phyloP scores from a whole-genome alignment of 2,797 vertebrate genomes.

The Sebastes itinus region DNA sequence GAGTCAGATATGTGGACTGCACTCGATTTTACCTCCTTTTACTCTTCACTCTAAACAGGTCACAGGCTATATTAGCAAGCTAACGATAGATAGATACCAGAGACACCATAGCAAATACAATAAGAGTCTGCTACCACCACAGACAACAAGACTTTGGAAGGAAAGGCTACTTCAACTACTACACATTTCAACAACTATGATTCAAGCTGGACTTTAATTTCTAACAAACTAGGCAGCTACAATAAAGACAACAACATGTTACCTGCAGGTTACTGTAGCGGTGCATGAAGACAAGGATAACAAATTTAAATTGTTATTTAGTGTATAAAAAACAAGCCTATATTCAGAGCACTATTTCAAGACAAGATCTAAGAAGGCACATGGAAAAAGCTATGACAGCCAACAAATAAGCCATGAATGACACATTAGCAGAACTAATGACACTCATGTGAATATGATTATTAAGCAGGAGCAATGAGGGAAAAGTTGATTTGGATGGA shows the following conservation, averaged over 20 bases:
- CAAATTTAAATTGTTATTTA: neutral
- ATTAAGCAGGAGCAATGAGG: neutral
- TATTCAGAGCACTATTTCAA: neutral
- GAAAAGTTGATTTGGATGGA: neutral
- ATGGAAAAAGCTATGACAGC: neutral
- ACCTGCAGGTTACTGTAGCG: constrained; percentile 62
- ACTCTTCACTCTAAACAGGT: too few relatives aligned
- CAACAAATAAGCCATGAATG: too few relatives aligned
- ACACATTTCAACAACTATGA: neutral
- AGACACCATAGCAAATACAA: neutral
- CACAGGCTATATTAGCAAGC: too few relatives aligned
- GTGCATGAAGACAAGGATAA: constrained; percentile 15
- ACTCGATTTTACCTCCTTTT: too few relatives aligned
- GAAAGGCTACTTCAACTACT: neutral
- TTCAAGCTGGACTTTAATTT: neutral
- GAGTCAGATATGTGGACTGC: too few relatives aligned
- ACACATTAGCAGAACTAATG: neutral
- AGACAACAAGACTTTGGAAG: neutral
- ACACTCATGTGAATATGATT: neutral
- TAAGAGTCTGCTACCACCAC: neutral
- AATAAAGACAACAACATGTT: constrained; percentile 13
- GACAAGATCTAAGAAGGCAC: neutral
- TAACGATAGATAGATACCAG: too few relatives aligned
- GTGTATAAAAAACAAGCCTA: neutral
- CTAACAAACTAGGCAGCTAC: neutral